Base-by-base conservation (phyloP, 1,140 invertebrate genomes). In the Dreissena polymorpha region DNA sequence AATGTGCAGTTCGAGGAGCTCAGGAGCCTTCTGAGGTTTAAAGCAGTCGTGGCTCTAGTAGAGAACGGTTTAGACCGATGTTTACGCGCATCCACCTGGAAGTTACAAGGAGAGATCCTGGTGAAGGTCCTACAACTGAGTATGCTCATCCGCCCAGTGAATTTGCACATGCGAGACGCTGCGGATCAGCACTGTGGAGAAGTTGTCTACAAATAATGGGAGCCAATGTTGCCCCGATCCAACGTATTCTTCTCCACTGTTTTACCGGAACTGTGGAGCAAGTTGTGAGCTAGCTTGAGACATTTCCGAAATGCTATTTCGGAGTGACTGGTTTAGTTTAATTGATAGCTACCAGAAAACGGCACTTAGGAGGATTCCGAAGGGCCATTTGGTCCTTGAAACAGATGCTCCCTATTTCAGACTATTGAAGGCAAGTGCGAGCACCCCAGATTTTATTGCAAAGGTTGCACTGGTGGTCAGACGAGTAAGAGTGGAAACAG, bases 111-210 rank as follows among this genome's bases (percentile, higher is more conserved):
- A 14, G 49, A 13, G 25, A 76, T 64, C 0, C 39, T 76, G 25
- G 39, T 76, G 14, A 76, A 49, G 51, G n/a, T 76, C 8, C 74
- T 76, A 0, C 10, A 65, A 13, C 67, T 65, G 60, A 65, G 74
- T 50, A 76, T 76, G 74, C 63, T 57, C 60, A 23, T 76, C 74
- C 63, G 74, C 5, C 60, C n/a, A 65, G 74, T 76, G 3, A 76
- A 39, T n/a, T 21, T 76, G 8, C 74, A 65, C 25, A 60, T 74
- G 53, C 16, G 57, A 27, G 72, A 63, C 8, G 21, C 14, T 12
- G 29, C 8, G 8, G 72, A 76, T 65, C 25, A 64, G 27, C 74
- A 65, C 50, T 49, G 60, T 0, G 74, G n/a, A 49, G 74, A 76
- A 16, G 74, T 76, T 7, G 67, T 49, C 21, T 76, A n/a, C 74